Percentiles rank a stretch among this genome's conserved stretches.
phyloP scores from a whole-genome alignment of 2,797 vertebrate species.

The Ficedula albicollis region DNA sequence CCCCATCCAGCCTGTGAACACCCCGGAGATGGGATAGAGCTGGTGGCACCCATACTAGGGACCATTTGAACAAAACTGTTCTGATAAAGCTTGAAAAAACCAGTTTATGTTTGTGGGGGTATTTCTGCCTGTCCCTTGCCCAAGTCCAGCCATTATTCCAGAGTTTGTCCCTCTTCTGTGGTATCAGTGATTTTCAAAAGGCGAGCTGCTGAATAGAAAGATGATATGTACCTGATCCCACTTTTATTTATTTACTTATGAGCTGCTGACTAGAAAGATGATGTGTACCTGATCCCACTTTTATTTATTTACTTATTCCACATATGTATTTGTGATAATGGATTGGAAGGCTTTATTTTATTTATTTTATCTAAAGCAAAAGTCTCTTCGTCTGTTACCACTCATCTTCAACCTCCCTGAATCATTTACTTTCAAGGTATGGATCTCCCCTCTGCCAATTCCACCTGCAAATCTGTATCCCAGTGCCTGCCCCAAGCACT shows the following conservation, averaged over 20 bases:
- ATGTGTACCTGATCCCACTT: background rate
- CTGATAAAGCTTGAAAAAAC: background rate
- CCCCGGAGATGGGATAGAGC: background rate
- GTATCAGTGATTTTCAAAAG: background rate
- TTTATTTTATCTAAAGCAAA: background rate
- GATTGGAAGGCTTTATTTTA: background rate
- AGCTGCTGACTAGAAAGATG: background rate
- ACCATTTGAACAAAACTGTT: background rate
- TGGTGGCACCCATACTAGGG: too few relatives aligned
- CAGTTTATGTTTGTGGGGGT: background rate
- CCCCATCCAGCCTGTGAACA: background rate
- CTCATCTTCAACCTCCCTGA: background rate
- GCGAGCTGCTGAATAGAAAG: background rate
- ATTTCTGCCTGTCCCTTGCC: background rate
- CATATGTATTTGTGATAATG: background rate
- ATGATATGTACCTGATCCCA: background rate
- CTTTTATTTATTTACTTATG: background rate
- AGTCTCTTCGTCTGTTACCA: fast-evolving
- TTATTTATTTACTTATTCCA: background rate
- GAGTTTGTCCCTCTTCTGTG: background rate
- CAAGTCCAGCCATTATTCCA: background rate
- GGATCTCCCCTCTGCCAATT: background rate
- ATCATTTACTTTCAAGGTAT: background rate
- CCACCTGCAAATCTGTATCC: background rate
- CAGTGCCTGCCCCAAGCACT: background rate